A percentile compares a stretch with the other conserved stretches of the same genome.
Conservation (phyloP, 1,140 invertebrate genomes). For the Lerema accius region DNA sequence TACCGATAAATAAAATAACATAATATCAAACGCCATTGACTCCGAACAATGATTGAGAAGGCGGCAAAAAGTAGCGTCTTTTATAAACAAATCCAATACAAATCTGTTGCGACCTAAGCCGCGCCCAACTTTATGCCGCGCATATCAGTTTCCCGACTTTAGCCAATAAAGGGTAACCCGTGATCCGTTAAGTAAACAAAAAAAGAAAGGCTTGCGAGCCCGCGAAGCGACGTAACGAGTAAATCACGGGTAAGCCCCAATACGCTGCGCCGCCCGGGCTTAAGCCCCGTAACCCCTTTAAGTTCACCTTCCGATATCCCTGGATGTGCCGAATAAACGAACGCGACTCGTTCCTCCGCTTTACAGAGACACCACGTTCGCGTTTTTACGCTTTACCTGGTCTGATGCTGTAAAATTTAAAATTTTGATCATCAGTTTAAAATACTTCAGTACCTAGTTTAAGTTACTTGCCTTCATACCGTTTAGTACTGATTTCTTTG, state of each 20-base stretch:
- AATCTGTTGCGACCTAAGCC: conserved; percentile 47
- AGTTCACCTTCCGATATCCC: conserved; percentile 69
- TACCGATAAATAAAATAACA: too few relatives aligned
- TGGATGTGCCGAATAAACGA: conserved; percentile 54
- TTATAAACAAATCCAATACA: conserved; percentile 56
- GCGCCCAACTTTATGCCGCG: conserved; percentile 62
- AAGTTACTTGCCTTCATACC: too few relatives aligned
- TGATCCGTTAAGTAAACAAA: conserved; percentile 81
- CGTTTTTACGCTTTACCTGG: conserved; percentile 15
- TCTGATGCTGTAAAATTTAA: too few relatives aligned
- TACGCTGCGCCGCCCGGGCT: conserved; percentile 57
- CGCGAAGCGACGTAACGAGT: conserved; percentile 71
- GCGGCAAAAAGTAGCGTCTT: conserved; percentile 19
- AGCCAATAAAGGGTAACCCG: conserved; percentile 77
- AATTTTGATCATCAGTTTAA: too few relatives aligned
- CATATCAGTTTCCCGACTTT: conserved; percentile 76
- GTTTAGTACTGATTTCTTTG: too few relatives aligned
- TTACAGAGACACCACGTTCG: conserved; percentile 33
- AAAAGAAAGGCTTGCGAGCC: conserved; percentile 62
- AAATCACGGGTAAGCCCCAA: conserved; percentile 76
- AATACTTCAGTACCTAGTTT: too few relatives aligned
- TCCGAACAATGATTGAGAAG: conserved; percentile 1
- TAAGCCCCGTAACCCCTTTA: conserved; percentile 68
- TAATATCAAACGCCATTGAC: conserved; percentile 1
- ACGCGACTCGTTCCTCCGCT: conserved; percentile 40